Evolutionary conservation across 2,888 invertebrate genomes (phyloP).

Genomic region (Drosophila crucigera): DNA sequence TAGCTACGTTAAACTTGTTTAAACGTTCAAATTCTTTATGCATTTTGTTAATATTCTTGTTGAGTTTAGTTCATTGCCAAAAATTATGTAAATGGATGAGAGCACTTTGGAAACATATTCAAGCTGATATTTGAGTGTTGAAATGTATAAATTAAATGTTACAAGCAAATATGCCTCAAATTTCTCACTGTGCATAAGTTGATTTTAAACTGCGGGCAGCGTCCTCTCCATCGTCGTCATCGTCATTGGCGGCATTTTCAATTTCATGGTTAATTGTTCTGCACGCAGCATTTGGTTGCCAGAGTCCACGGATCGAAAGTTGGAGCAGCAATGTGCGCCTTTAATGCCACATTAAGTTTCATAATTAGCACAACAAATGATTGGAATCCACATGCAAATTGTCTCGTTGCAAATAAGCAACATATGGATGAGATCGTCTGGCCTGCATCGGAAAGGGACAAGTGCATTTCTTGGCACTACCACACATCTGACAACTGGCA

Average conservation of each 20-base stretch:
- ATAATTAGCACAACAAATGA: conserved; percentile 80
- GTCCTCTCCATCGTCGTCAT: conserved; percentile 14
- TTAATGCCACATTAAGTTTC: conserved; percentile 79
- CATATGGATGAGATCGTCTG: conserved; percentile 67
- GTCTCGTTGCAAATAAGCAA: conserved; percentile 72
- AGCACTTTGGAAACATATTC: background rate
- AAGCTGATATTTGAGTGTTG: background rate
- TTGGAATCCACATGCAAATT: conserved; percentile 64
- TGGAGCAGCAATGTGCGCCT: conserved; percentile 28
- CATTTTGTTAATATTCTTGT: background rate
- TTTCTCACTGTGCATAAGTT: background rate
- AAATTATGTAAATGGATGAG: background rate
- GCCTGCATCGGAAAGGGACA: conserved; percentile 12
- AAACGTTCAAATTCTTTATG: background rate
- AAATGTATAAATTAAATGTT: background rate
- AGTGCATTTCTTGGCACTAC: conserved; percentile 38
- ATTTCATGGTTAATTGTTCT: conserved; percentile 82
- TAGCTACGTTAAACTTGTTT: background rate
- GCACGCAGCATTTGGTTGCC: conserved; percentile 77
- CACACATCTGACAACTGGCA: conserved; percentile 45
- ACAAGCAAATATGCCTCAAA: no score
- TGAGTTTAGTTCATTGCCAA: background rate
- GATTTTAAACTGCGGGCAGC: conserved; percentile 54
- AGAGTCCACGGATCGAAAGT: conserved; percentile 39
- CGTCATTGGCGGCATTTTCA: conserved; percentile 72